phyloP scores from a whole-genome alignment of 2,797 vertebrate genomes.

The Anguilla pacifica region DNA sequence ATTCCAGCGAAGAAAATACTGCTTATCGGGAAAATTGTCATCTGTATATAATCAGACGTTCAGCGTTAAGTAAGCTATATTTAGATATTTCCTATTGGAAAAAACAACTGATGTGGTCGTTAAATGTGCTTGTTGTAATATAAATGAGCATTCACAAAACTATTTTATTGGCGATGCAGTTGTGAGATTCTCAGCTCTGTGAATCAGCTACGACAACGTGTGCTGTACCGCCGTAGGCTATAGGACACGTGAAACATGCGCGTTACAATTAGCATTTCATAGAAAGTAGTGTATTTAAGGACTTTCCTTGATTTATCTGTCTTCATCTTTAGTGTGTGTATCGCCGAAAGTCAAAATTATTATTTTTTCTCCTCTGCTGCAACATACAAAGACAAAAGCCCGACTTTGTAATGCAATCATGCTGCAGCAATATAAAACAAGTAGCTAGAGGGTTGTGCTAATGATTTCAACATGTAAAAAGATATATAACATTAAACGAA shows the following conservation, averaged over 20 bases:
- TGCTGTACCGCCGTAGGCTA: not conserved
- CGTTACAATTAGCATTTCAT: not conserved
- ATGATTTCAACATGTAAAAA: constrained; percentile 74
- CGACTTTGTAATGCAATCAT: constrained; percentile 76
- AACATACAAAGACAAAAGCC: constrained; percentile 72
- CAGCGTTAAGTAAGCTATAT: not conserved
- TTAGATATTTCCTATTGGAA: not conserved
- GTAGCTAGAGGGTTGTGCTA: constrained; percentile 83
- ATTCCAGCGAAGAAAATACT: not conserved
- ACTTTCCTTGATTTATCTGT: not conserved
- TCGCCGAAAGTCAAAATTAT: constrained; percentile 22
- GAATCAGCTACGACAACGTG: not conserved
- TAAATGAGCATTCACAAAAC: not conserved
- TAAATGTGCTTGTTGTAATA: not conserved
- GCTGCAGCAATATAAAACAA: constrained; percentile 80
- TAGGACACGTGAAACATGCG: not conserved
- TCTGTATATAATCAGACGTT: not conserved
- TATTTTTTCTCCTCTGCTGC: constrained; percentile 58
- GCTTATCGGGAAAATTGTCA: not conserved
- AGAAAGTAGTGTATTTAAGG: not conserved
- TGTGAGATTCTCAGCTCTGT: not conserved
- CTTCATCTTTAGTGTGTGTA: not conserved
- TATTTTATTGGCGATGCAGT: not conserved
- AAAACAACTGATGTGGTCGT: not conserved
- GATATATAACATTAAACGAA: constrained; percentile 38